Conservation (phyloP, 2,797 vertebrate species). For the Lerista edwardsae region DNA sequence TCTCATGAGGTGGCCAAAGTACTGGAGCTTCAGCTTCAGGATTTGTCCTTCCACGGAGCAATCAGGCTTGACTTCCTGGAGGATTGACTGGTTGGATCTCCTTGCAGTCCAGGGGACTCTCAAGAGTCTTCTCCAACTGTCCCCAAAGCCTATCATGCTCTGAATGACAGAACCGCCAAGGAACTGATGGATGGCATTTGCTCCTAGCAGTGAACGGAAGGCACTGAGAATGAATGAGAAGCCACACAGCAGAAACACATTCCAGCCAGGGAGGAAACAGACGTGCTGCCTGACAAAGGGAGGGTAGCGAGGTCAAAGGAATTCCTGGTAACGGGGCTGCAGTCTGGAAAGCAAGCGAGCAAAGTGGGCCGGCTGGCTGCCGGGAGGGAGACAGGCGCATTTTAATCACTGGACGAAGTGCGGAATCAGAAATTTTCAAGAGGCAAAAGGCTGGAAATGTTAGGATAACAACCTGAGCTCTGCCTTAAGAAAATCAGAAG, state of each 20-base stretch:
- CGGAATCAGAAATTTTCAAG: background rate
- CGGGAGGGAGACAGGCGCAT: background rate
- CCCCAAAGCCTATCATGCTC: background rate
- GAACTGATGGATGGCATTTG: background rate
- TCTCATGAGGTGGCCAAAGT: too few relatives aligned
- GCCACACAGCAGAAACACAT: background rate
- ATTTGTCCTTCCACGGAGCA: too few relatives aligned
- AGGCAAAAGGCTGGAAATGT: background rate
- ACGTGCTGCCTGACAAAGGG: constrained; percentile 31
- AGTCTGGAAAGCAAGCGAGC: background rate
- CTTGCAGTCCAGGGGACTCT: too few relatives aligned
- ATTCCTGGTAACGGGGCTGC: background rate
- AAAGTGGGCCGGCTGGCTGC: constrained; percentile 1
- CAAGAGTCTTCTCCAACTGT: too few relatives aligned
- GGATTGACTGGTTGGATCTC: too few relatives aligned
- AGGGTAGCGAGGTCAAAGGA: constrained; percentile 17
- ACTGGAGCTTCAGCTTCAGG: too few relatives aligned
- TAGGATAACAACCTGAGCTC: background rate
- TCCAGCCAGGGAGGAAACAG: background rate
- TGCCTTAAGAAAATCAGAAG: too few relatives aligned
- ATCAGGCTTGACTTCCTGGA: too few relatives aligned
- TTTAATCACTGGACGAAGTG: constrained; percentile 11
- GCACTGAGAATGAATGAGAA: background rate
- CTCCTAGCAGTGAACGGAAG: background rate
- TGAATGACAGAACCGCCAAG: background rate